Conservation (phyloP, 1,140 invertebrate genomes). For the Diachasma alloeum region DNA sequence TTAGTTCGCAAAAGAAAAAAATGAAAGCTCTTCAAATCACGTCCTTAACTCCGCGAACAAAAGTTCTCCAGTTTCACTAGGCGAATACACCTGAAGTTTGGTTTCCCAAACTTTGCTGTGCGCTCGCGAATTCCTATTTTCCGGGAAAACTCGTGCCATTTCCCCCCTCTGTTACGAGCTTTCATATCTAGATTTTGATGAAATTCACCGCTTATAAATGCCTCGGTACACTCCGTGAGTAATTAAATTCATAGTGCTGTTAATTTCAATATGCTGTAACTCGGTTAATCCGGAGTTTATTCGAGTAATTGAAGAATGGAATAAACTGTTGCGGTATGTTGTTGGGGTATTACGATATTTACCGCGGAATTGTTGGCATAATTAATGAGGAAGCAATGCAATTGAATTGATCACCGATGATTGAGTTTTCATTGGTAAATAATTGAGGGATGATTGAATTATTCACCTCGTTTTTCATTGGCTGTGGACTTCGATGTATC, state of each 20-base stretch:
- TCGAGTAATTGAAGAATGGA: neutral
- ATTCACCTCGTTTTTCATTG: slow-evolving; percentile 31
- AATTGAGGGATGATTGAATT: neutral
- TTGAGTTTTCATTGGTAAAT: neutral
- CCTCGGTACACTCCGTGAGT: neutral
- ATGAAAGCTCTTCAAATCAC: neutral
- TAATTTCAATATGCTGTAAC: neutral
- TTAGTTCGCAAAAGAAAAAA: neutral
- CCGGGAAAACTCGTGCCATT: neutral
- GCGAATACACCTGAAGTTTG: neutral
- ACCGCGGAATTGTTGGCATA: no score
- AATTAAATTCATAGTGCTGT: neutral
- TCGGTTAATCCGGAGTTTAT: neutral
- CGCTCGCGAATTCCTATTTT: neutral
- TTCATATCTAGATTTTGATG: neutral
- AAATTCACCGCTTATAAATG: neutral
- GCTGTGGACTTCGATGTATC: slow-evolving; percentile 36
- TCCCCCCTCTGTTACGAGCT: neutral
- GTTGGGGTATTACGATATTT: neutral
- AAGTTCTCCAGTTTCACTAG: neutral
- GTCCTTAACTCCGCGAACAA: neutral
- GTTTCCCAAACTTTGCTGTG: neutral
- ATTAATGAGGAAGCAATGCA: neutral
- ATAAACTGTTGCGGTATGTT: neutral
- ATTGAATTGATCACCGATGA: neutral